phyloP scores from a whole-genome alignment of 2,888 invertebrate species.

The Caenorhabditis zanzibari region DNA sequence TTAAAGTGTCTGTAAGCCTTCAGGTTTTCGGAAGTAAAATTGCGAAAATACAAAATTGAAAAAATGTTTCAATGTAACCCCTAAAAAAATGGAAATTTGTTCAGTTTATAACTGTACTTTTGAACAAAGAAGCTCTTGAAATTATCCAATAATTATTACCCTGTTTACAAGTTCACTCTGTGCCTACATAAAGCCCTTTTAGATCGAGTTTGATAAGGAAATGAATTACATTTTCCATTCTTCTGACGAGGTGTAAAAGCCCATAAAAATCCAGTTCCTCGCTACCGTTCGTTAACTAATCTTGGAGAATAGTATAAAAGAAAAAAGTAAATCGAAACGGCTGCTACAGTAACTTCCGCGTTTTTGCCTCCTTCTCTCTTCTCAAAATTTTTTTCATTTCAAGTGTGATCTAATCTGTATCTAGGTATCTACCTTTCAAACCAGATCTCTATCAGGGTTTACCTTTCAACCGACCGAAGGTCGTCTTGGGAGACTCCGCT shows the following conservation, averaged over 20 bases:
- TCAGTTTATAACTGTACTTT: too few species aligned
- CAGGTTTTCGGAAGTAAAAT: too few species aligned
- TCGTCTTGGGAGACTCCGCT: constrained; percentile 33
- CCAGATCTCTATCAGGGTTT: constrained; percentile 45
- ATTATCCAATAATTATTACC: constrained; percentile 13
- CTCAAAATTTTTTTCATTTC: neutral
- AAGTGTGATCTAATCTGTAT: constrained; percentile 47
- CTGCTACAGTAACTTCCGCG: constrained; percentile 46
- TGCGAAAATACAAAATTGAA: too few species aligned
- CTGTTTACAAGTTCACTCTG: constrained; percentile 32
- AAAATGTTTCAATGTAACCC: too few species aligned
- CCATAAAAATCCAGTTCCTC: constrained; percentile 49
- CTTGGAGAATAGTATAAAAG: constrained; percentile 20
- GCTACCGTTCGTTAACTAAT: constrained; percentile 22
- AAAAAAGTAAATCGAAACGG: constrained; percentile 7
- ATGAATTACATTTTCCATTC: constrained; percentile 29
- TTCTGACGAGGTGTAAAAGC: constrained; percentile 35
- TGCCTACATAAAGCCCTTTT: constrained; percentile 2
- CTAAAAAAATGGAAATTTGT: too few species aligned
- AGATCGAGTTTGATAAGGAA: constrained; percentile 37
- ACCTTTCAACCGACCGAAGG: constrained; percentile 34
- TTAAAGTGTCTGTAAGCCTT: too few species aligned
- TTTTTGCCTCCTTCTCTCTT: constrained; percentile 16
- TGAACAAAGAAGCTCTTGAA: neutral
- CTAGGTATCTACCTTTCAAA: constrained; percentile 40